Evolutionary conservation across 2,888 invertebrate genomes (phyloP).

Genomic region (Brachyptera risi): DNA sequence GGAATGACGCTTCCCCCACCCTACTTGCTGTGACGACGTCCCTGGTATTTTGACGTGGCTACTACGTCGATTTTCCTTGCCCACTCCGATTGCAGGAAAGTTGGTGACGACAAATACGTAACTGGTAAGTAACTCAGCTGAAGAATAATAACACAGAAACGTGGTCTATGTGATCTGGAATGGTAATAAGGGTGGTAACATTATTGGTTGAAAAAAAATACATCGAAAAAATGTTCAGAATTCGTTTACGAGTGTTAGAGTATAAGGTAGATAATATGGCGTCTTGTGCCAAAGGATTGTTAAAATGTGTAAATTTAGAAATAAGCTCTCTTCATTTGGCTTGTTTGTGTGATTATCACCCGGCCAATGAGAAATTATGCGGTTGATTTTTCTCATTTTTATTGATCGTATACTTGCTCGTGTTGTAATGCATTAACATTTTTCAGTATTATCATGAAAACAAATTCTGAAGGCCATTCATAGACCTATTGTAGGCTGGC

Average conservation of each 20-base stretch:
- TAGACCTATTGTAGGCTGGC: no score
- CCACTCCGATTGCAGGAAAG: constrained; percentile 91
- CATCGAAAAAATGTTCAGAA: background rate
- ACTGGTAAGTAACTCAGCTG: constrained; percentile 76
- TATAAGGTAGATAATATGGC: constrained; percentile 50
- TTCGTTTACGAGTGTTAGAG: constrained; percentile 42
- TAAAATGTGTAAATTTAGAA: constrained; percentile 43
- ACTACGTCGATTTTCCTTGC: constrained; percentile 89
- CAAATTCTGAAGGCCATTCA: constrained; percentile 4
- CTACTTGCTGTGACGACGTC: constrained; percentile 69
- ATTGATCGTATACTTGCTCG: background rate
- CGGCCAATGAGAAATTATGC: no score
- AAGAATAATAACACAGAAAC: constrained; percentile 57
- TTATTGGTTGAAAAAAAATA: background rate
- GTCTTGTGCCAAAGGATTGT: constrained; percentile 44
- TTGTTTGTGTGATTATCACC: no score
- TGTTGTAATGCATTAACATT: background rate
- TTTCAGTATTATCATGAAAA: background rate
- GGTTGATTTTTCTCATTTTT: constrained; percentile 16
- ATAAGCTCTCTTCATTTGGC: constrained; percentile 15
- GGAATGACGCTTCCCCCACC: constrained; percentile 63
- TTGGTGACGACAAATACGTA: constrained; percentile 94
- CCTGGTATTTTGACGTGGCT: constrained; percentile 87
- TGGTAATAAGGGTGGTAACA: background rate
- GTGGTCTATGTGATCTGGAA: constrained; percentile 43